A percentile compares a stretch with the other conserved stretches of the same genome.
Conservation (phyloP, 2,888 invertebrate species). For the Pegoplata infirma region DNA sequence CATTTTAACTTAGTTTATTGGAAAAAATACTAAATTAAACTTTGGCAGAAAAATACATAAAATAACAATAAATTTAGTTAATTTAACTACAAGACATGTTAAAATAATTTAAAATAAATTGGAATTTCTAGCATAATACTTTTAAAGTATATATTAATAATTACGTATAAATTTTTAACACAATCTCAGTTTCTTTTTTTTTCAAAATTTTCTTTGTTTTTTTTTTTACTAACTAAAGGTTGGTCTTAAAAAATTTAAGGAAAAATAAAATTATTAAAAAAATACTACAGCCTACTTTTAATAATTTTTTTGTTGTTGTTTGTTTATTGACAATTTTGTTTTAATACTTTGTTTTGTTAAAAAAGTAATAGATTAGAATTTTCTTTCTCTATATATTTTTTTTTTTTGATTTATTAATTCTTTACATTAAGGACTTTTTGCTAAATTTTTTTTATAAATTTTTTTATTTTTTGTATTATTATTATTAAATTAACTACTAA, state of each 20-base stretch:
- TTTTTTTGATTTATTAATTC: neutral
- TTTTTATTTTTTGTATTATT: conserved; percentile 10
- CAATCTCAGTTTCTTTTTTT: conserved; percentile 46
- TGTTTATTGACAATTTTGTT: conserved; percentile 28
- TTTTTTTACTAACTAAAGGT: conserved; percentile 42
- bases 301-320: conserved; percentile 38
- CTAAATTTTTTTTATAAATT: conserved; percentile 14
- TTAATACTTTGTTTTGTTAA: conserved; percentile 64
- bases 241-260: conserved; percentile 36
- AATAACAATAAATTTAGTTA: conserved; percentile 63
- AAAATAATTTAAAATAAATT: conserved; percentile 60
- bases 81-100: conserved; percentile 65
- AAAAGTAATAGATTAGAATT: conserved; percentile 38
- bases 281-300: conserved; percentile 56
- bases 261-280: conserved; percentile 22
- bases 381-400: conserved; percentile 13
- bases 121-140: conserved; percentile 68
- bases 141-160: conserved; percentile 56
- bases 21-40: conserved; percentile 43
- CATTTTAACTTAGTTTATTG: conserved; percentile 29
- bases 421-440: conserved; percentile 45
- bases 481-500: conserved; percentile 53
- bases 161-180: conserved; percentile 42
- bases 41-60: conserved; percentile 50
- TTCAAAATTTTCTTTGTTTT: conserved; percentile 36